Evolutionary conservation across 2,797 vertebrate genomes (phyloP), one percentile per base, ranked within the genome.

Genomic region (Acrossocheilus fasciatus): DNA sequence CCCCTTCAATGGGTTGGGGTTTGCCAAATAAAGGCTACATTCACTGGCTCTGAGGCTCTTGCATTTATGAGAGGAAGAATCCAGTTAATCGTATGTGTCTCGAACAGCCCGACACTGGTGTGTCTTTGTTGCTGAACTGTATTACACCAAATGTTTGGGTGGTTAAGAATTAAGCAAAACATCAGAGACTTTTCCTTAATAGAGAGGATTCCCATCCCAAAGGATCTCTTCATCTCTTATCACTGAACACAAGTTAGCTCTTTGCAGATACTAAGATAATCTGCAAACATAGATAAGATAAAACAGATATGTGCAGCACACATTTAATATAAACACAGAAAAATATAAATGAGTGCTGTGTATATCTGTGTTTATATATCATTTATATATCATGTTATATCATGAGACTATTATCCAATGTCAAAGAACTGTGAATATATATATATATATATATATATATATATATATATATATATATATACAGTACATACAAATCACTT

Each of bases 21-120:
- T 86, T 75, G 75, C 83, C 83, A 84, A 79, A 91, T 89, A 88
- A 91, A 90, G 88, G 72, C 78, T 66, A 87, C 90, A 91, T 92
- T 92, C 89, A 89, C 74, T 36, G 12, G 18, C 64, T 78, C 36
- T 34, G 81, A 80, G 77, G 85, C 85, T 77, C 34, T 79, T 88
- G 82, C 80, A 89, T 92, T 89, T 89, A 85, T 89, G 83, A 89
- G 77, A 82, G 73, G 59, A 89, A 69, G 62, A 82, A 78, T 73
- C 64, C 87, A 83, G 83, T 82, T 52, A 50, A 78, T 77, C 82
- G 83, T 82, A 73, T 87, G 82, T 82, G 84, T 54, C 36, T 86
- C 14, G 66, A 72, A 72, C n/a, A 59, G 50, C 80, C n/a, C 43
- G 74, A 69, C 64, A 89, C 88, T 89, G 84, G 80, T n/a, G 36